Evolutionary conservation across 92 coral and sea anemone species (phyloP), one percentile per base, ranked within the genome.

Genomic region (Phenganax subtilis): DNA sequence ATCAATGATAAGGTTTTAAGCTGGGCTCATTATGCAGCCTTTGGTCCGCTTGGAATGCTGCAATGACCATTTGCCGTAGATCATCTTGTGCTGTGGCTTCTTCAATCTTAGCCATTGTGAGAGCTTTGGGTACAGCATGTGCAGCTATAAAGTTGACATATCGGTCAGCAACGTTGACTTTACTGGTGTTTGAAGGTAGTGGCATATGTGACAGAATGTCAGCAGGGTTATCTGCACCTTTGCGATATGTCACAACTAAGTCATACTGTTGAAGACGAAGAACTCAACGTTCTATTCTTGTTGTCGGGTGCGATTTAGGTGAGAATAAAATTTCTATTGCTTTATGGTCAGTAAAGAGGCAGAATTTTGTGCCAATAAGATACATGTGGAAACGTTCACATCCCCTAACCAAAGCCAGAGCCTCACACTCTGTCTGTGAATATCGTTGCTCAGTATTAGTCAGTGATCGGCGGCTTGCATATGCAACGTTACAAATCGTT

Each of bases 141-240:
- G 25, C 25, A 20, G 25, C 25, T 20, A 20, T 20, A 20, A 20
- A 20, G 25, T 20, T 20, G 7, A 62, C 14, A 3, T 62, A 62
- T 25, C 27, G 1, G 17, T 62, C 68, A 1, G 68, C 68, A 10
- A 62, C 25, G 25, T 25, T n/a, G 68, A 62, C 68, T 62, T 28
- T 3, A 3, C 68, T 74, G 75, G 80, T 20, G 25, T 20, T 20
- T 20, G 25, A 20, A 20, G 25, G 25, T 20, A 20, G 25, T 20
- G 25, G 25, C 25, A 20, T 20, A 20, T 20, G 70, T 9, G 86
- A 79, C 55, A 80, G 60, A 14, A 87, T 16, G 71, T 84, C 90
- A 0, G 85, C 90, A 47, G 84, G 90, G 77, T 87, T 87, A 44
- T 75, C 86, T 81, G 80, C 84, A 51, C 90, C 87, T 28, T 71